phyloP scores from a whole-genome alignment of 2,113 vertebrate genomes.

The Triplophysa tibetana region DNA sequence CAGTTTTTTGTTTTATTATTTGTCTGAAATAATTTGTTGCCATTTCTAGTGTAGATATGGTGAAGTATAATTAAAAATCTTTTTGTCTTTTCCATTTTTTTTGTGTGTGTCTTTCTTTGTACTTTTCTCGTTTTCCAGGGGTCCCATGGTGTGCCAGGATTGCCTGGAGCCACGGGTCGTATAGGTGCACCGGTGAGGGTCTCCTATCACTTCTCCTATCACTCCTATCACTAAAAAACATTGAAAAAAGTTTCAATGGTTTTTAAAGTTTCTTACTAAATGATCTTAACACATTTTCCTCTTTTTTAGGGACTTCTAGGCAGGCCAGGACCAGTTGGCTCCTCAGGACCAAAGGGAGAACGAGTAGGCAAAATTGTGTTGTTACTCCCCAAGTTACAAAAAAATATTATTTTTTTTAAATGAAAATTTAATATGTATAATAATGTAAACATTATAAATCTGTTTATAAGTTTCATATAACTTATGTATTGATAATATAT shows the following conservation, averaged over 20 bases:
- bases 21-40: not conserved
- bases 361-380: constrained; percentile 58
- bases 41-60: not conserved
- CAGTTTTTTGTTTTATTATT: not conserved
- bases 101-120: not conserved
- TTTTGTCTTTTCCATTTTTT: constrained; percentile 36
- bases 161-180: constrained; percentile 81
- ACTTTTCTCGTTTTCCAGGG: constrained; percentile 72
- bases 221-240: not conserved
- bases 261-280: not conserved
- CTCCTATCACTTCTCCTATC: not conserved
- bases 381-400: not conserved
- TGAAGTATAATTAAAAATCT: not conserved
- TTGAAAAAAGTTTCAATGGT: not conserved
- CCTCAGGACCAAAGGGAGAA: constrained; percentile 69
- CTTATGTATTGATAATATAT: too few species aligned
- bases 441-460: too few species aligned
- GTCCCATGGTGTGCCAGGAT: constrained; percentile 81
- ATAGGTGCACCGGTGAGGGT: constrained; percentile 82
- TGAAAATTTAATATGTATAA: too few species aligned
- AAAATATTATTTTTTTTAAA: not conserved
- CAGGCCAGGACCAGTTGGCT: constrained; percentile 84
- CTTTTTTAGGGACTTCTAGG: constrained; percentile 84
- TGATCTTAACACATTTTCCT: constrained; percentile 5
- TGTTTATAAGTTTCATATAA: too few species aligned